These are phyloP conservation scores for Gallinago media DNA, from an alignment of 2,113 vertebrate genomes.

Conservation along the genomic window DNA sequence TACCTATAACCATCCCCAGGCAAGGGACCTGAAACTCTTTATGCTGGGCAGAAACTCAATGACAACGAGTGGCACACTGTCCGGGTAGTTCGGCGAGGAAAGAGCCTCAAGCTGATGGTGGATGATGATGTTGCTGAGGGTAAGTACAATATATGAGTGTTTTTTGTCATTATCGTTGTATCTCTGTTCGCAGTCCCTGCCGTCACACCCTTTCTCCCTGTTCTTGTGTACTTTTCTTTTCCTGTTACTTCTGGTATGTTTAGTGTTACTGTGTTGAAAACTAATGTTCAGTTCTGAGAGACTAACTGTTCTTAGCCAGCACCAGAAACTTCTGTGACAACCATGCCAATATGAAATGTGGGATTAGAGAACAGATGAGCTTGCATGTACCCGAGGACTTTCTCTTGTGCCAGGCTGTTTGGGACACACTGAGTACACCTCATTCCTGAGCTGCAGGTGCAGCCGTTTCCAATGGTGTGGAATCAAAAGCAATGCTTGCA, in stretches of 20 bases:
- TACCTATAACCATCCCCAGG: slow-evolving; percentile 79
- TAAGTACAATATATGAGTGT: slow-evolving; percentile 43
- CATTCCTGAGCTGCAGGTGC: not conserved
- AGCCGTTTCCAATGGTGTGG: not conserved
- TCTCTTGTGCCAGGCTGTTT: not conserved
- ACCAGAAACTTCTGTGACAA: not conserved
- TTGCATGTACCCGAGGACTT: not conserved
- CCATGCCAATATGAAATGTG: accelerated
- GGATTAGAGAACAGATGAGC: not conserved
- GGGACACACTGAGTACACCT: not conserved
- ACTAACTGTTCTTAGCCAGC: not conserved
- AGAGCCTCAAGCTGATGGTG: slow-evolving; percentile 91
- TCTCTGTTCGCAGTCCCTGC: not conserved
- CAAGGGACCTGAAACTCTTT: slow-evolving; percentile 96
- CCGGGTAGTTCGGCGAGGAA: slow-evolving; percentile 91
- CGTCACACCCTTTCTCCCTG: accelerated
- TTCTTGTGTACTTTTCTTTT: not conserved
- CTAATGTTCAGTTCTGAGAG: not conserved
- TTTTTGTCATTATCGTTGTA: not conserved
- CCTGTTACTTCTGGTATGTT: not conserved
- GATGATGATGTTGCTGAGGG: slow-evolving; percentile 96
- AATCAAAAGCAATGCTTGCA: not conserved
- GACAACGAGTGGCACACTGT: slow-evolving; percentile 98
- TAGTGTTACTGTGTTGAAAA: not conserved
- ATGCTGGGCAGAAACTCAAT: slow-evolving; percentile 96